A percentile compares a stretch with the other conserved stretches of the same genome.
Evolutionary conservation across 1,140 invertebrate species (phyloP).

Genomic region (Eciton burchellii): DNA sequence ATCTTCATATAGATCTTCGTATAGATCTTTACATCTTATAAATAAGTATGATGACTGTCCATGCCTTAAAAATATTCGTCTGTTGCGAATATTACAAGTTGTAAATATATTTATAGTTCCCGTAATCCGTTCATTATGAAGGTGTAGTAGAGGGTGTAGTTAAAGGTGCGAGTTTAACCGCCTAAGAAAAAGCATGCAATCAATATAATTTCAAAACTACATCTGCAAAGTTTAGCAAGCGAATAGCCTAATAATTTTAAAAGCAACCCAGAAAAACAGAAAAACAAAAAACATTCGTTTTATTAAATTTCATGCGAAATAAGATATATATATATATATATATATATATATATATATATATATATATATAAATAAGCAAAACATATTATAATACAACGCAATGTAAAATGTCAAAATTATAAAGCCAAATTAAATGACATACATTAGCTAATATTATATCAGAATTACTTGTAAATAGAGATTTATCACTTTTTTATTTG

Average conservation of each 20-base stretch:
- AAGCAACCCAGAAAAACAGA: slow-evolving; percentile 2
- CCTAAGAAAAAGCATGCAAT: slow-evolving; percentile 82
- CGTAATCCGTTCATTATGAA: slow-evolving; percentile 68
- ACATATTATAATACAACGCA: slow-evolving; percentile 2
- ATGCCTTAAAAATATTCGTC: slow-evolving; percentile 30
- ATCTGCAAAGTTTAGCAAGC: neutral
- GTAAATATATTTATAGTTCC: slow-evolving; percentile 61
- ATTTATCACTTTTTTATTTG: slow-evolving; percentile 11
- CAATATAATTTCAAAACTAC: slow-evolving; percentile 64
- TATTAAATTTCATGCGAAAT: slow-evolving; percentile 11
- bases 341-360: slow-evolving; percentile 9
- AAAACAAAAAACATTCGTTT: neutral
- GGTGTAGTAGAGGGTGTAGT: slow-evolving; percentile 67
- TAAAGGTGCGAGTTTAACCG: slow-evolving; percentile 78
- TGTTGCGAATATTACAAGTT: slow-evolving; percentile 13
- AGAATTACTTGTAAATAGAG: neutral
- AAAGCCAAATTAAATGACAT: slow-evolving; percentile 5
- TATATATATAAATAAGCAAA: slow-evolving; percentile 9
- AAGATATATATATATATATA: neutral
- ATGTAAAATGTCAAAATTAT: neutral
- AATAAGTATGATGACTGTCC: slow-evolving; percentile 5
- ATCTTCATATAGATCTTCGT: slow-evolving; percentile 23
- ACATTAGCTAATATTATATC: neutral
- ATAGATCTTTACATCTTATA: slow-evolving; percentile 17
- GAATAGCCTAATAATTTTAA: neutral